A percentile compares a stretch with the other conserved stretches of the same genome.
Conservation (phyloP, 2,113 vertebrate genomes). For the Rattus rattus region DNA sequence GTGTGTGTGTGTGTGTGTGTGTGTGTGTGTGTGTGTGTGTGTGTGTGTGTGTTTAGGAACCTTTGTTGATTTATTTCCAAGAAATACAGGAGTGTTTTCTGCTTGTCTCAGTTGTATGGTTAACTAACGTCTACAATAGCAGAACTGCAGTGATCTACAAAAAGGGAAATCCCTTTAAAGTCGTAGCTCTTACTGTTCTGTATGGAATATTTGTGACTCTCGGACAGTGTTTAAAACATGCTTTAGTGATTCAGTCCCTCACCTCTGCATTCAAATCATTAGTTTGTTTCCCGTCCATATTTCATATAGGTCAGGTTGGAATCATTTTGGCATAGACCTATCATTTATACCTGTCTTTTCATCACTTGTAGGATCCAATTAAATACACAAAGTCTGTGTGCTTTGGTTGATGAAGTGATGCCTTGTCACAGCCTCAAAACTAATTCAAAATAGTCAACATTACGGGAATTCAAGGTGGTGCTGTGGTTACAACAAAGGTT, state of each 20-base stretch:
- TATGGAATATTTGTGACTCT: not conserved
- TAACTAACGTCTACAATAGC: not conserved
- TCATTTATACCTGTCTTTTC: conserved; percentile 31
- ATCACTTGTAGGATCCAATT: conserved; percentile 58
- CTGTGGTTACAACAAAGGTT: conserved; percentile 34
- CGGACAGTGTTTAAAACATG: not conserved
- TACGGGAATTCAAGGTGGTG: conserved; percentile 55
- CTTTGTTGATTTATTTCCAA: not conserved
- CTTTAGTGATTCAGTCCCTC: not conserved
- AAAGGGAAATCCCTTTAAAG: not conserved
- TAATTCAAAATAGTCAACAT: not conserved
- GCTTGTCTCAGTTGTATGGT: not conserved
- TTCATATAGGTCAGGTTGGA: not conserved
- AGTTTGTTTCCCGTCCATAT: not conserved
- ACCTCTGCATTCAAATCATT: not conserved
- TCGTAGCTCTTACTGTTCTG: not conserved
- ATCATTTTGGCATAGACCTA: conserved; percentile 48
- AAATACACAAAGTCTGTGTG: conserved; percentile 35
- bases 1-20: not conserved
- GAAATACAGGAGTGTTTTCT: not conserved
- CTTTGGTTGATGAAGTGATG: conserved; percentile 32
- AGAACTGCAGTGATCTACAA: not conserved
- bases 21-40: not conserved
- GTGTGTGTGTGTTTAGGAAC: not conserved
- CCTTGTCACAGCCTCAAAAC: conserved; percentile 54